These are phyloP conservation scores for Ciconia boyciana DNA, from an alignment of 2,113 vertebrate genomes.

Conservation along the genomic window DNA sequence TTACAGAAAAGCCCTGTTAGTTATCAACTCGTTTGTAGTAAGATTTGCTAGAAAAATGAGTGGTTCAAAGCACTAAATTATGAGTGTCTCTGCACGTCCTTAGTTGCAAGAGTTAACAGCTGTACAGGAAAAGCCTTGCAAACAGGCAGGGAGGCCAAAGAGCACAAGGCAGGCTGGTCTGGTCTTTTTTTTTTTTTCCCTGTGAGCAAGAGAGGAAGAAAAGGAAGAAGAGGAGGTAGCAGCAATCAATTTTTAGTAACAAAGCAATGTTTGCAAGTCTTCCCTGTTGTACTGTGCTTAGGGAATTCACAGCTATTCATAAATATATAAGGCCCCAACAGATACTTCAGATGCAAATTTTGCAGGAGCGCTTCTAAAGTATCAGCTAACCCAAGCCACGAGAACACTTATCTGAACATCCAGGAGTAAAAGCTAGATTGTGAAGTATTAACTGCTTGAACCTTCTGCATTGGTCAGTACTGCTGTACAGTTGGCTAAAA, in stretches of 20 bases:
- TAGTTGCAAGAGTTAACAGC: not conserved
- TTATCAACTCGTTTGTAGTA: not conserved
- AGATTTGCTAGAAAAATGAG: not conserved
- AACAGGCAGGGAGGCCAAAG: not conserved
- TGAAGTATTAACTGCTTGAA: not conserved
- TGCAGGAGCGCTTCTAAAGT: not conserved
- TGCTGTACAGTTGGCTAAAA: not conserved
- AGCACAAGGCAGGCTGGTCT: not conserved
- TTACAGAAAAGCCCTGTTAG: not conserved
- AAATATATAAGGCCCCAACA: not conserved
- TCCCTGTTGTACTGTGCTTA: not conserved
- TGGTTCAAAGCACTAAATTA: not conserved
- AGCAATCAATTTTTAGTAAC: not conserved
- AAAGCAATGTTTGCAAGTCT: not conserved
- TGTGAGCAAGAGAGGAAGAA: not conserved
- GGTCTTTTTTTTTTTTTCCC: not conserved
- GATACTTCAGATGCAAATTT: not conserved
- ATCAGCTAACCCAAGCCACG: not conserved
- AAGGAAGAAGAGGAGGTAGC: not conserved
- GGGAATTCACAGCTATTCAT: not conserved
- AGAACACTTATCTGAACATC: not conserved
- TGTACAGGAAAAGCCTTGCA: not conserved
- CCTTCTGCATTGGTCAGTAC: not conserved
- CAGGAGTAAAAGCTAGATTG: not conserved
- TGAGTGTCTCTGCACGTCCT: not conserved